A percentile compares a stretch with the other conserved stretches of the same genome.
Conservation (phyloP, 2,888 invertebrate species). For the Gandaritis pyraliata region DNA sequence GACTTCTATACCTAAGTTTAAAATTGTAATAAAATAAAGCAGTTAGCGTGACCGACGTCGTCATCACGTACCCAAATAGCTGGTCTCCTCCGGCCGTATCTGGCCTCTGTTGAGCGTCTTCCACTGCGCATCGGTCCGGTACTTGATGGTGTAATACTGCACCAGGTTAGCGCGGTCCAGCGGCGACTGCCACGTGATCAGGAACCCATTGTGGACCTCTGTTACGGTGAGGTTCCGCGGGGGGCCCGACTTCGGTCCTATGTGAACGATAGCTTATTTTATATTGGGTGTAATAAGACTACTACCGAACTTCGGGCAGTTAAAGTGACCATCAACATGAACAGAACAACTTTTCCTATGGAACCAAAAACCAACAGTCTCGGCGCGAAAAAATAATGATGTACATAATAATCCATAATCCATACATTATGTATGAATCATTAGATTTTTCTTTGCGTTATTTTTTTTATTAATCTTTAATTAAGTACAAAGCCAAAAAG, state of each 20-base stretch:
- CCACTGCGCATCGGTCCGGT: slow-evolving; percentile 95
- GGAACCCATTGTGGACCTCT: slow-evolving; percentile 94
- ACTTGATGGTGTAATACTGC: slow-evolving; percentile 96
- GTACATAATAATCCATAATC: too few species aligned
- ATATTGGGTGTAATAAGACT: too few species aligned
- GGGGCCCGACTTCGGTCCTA: slow-evolving; percentile 96
- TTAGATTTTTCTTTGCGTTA: too few species aligned
- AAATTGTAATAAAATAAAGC: background rate
- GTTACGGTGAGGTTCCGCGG: slow-evolving; percentile 96
- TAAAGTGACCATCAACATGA: too few species aligned
- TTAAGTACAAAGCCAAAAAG: too few species aligned
- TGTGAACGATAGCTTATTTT: background rate
- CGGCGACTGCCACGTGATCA: slow-evolving; percentile 95
- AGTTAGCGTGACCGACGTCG: background rate
- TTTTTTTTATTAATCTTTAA: too few species aligned
- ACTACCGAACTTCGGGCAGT: too few species aligned
- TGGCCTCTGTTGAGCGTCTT: slow-evolving; percentile 94
- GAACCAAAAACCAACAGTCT: too few species aligned
- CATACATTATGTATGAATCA: too few species aligned
- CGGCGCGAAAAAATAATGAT: too few species aligned
- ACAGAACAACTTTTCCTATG: too few species aligned
- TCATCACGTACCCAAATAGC: slow-evolving; percentile 88
- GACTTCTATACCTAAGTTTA: too few species aligned
- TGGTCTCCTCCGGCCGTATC: slow-evolving; percentile 95
- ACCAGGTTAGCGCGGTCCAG: slow-evolving; percentile 91